phyloP scores from a whole-genome alignment of 2,797 vertebrate species.

The Anas georgica region DNA sequence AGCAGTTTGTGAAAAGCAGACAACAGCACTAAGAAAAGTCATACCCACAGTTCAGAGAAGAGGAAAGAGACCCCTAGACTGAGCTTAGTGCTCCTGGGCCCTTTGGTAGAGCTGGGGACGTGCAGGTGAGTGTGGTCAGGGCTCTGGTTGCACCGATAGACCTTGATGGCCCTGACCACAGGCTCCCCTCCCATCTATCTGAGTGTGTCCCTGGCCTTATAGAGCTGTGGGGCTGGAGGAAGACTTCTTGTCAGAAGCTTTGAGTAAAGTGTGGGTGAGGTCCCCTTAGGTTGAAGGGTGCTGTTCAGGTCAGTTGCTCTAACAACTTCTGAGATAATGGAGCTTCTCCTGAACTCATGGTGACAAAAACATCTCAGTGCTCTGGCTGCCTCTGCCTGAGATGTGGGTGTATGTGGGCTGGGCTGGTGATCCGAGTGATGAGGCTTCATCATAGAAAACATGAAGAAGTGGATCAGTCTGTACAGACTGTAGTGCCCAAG shows the following conservation, averaged over 20 bases:
- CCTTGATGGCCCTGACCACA: not conserved
- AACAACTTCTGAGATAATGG: fast-evolving
- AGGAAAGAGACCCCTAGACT: fast-evolving
- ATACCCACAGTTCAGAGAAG: fast-evolving
- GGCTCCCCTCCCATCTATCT: not conserved
- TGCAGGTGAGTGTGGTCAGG: not conserved
- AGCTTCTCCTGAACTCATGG: fast-evolving
- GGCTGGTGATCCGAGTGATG: fast-evolving
- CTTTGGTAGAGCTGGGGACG: fast-evolving
- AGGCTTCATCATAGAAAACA: fast-evolving
- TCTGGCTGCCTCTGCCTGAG: fast-evolving
- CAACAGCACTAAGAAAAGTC: fast-evolving
- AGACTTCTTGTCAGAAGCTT: fast-evolving
- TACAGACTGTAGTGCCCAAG: fast-evolving
- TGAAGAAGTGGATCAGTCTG: not conserved
- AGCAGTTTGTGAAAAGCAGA: not conserved
- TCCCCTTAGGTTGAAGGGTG: fast-evolving
- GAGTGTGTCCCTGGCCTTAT: not conserved
- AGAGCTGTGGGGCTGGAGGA: fast-evolving
- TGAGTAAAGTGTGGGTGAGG: fast-evolving
- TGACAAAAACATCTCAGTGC: fast-evolving
- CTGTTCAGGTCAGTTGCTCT: fast-evolving
- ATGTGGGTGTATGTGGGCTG: fast-evolving
- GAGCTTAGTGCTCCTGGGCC: not conserved
- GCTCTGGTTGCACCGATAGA: too few species aligned